Evolutionary conservation across 2,888 invertebrate species (phyloP), one percentile per base, ranked within the genome.

Genomic region (Tachina grossa): DNA sequence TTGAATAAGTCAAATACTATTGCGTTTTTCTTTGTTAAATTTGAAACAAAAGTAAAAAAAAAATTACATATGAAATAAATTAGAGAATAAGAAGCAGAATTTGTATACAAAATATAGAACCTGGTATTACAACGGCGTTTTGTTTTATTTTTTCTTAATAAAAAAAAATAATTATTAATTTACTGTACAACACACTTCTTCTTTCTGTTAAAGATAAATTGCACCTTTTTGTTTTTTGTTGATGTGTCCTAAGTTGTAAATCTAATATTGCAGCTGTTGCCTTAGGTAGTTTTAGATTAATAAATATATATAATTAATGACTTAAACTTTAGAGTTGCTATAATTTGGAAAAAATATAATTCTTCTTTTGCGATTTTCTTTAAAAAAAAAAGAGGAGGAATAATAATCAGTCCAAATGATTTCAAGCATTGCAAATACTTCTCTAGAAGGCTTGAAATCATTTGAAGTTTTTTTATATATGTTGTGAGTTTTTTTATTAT

Each of bases 211-310:
- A 22, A 59, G 66, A 31, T 31, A 66, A 80, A 76, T 83, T 85
- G 83, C 85, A 85, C 85, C 83, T 45, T 78, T 65, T 31, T 31
- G 0, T 31, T 31, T 0, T 6, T 31, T 31, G 31, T 31, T 65
- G 8, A 61, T 51, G 19, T 53, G 16, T 39, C 75, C 41, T 57
- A n/a, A 74, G 13, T 63, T 71, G 22, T 74, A 79, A 72, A 66
- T 69, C 82, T 79, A 85, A 79, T 85, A 85, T 85, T 85, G 85
- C 85, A 79, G 71, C 69, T 71, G 69, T 85, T 79, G 55, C 72
- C 68, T 43, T 78, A 82, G 63, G 43, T 85, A 82, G 74, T 77
- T 85, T 71, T 69, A 63, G 78, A 68, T 71, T 75, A 68, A 66
- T 74, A 49, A 51, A 55, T 69, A 65, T 31, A 6, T 57, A 61